phyloP scores from a whole-genome alignment of 2,888 invertebrate genomes.

The Nephrotoma flavescens region DNA sequence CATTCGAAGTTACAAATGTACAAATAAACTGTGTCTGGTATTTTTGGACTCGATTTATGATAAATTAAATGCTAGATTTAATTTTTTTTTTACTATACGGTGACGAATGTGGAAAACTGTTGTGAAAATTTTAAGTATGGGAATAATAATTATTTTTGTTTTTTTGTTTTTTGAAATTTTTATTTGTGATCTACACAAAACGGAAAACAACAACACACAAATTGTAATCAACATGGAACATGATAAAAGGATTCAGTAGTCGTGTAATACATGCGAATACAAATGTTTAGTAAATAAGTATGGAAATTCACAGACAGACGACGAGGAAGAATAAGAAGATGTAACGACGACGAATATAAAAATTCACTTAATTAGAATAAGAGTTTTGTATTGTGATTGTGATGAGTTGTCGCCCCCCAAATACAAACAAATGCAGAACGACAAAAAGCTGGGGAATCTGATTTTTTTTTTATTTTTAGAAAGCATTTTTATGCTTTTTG shows the following conservation, averaged over 20 bases:
- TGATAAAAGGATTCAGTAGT: neutral
- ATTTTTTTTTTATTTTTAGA: neutral
- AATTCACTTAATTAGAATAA: neutral
- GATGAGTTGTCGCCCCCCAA: neutral
- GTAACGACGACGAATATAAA: neutral
- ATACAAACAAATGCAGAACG: neutral
- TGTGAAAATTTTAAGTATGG: neutral
- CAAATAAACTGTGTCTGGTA: neutral
- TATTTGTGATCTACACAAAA: neutral
- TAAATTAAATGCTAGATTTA: too few species aligned
- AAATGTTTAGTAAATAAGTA: neutral
- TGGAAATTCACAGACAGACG: neutral
- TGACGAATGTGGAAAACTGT: neutral
- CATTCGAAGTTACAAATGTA: neutral
- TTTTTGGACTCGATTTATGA: neutral
- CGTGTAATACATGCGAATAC: neutral
- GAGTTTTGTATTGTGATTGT: neutral
- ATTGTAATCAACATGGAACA: neutral
- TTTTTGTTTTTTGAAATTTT: neutral
- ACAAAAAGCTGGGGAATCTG: neutral
- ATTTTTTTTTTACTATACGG: too few species aligned
- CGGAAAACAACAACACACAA: neutral
- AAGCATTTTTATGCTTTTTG: neutral
- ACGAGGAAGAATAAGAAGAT: neutral
- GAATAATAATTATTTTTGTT: neutral